A percentile compares a stretch with the other conserved stretches of the same genome.
Evolutionary conservation across 30 jellyfish, hydroid and myxozoan species (phyloP).

Genomic region (Cassiopea andromeda): DNA sequence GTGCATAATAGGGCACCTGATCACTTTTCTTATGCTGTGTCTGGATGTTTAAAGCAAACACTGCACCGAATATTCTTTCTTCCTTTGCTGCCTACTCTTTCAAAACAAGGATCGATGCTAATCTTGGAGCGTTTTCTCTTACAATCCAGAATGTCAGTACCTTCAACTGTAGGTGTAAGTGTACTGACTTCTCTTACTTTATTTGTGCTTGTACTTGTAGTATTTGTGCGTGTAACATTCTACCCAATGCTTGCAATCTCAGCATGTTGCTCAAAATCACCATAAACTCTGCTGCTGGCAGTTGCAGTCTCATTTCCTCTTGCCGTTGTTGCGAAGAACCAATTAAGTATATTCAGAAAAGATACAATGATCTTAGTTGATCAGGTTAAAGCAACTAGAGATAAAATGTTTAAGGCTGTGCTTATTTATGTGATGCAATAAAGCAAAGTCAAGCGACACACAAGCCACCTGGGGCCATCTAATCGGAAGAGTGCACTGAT

Average conservation of each 20-base stretch:
- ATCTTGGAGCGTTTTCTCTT: neutral
- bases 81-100: neutral
- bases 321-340: neutral
- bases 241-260: neutral
- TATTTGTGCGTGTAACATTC: neutral
- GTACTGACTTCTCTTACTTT: neutral
- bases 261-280: neutral
- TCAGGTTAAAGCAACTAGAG: no score
- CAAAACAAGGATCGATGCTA: neutral
- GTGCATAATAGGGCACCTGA: neutral
- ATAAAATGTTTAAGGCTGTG: no score
- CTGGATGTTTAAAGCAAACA: neutral
- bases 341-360: neutral
- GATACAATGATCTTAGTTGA: no score
- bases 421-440: no score
- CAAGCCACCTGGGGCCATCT: no score
- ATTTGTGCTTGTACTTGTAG: neutral
- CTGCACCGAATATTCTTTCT: neutral
- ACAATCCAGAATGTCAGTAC: no score
- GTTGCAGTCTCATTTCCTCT: neutral
- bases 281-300: neutral
- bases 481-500: no score
- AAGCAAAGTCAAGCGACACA: no score
- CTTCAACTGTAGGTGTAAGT: neutral
- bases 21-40: neutral